Evolutionary conservation across 2,113 vertebrate species (phyloP), one percentile per base, ranked within the genome.

Genomic region (Lagopus leucura): DNA sequence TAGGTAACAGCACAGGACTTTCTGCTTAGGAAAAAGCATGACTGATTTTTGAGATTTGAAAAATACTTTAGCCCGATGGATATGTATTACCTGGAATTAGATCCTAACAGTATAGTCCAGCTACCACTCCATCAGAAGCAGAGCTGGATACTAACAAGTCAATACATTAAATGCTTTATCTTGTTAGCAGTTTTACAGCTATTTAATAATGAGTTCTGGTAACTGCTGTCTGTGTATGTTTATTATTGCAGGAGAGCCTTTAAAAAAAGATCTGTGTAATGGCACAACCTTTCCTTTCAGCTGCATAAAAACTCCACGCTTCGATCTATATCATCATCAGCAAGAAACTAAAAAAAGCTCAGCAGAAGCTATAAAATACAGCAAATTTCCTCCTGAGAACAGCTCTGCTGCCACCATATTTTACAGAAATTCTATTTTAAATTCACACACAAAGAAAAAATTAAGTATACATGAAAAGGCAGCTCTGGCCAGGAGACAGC

Each of bases 271-370:
- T 40, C 52, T 61, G 52, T 27, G 32, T 75, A 94, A 88, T 16
- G 86, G 54, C 61, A 69, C 17, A 88, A 92, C 57, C 77, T 86
- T 89, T 67, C 75, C 69, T 78, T 96, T 83, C 90, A 91, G 71
- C 66, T 88, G 76, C 58, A 81, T 50, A 86, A 92, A 94, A 92
- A 82, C 47, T n/a, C 43, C 85, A 61, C 4, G 43, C 57, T 92
- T 88, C 90, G 94, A 95, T 90, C 92, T 76, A 94, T 82, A 93
- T 32, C 88, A 83, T 45, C 34, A 19, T 4, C 67, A 92, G 88
- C 86, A 90, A 86, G 57, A 86, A 77, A 90, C 72, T 83, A 93
- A 94, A 89, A 92, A 85, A 88, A 88, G 55, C 89, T 38, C 75
- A 74, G 63, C 43, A 95, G 76, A 77, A 89, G 78, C 84, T 83